Percentiles rank a stretch among this genome's conserved stretches.
Evolutionary conservation across 2,888 invertebrate species (phyloP).

Genomic region (Hypomecis punctinalis): DNA sequence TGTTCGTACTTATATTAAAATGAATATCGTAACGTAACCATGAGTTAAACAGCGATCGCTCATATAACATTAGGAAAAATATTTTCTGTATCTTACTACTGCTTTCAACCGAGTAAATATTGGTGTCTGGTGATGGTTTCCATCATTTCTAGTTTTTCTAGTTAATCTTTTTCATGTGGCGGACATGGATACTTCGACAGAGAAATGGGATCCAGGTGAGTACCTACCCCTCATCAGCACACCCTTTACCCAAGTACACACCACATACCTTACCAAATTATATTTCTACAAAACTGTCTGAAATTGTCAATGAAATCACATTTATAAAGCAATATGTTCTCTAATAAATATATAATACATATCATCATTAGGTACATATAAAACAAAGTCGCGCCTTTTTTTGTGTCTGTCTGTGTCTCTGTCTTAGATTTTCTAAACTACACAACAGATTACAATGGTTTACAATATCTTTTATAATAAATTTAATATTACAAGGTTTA

Average conservation of each 20-base stretch:
- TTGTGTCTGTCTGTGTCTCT: too few species aligned
- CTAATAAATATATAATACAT: too few species aligned
- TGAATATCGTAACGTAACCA: constrained; percentile 6
- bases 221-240: constrained; percentile 13
- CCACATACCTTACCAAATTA: neutral
- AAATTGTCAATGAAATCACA: too few species aligned
- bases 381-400: too few species aligned
- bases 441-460: too few species aligned
- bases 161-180: constrained; percentile 40
- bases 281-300: too few species aligned
- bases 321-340: too few species aligned
- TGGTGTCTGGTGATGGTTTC: constrained; percentile 37
- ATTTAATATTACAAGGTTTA: too few species aligned
- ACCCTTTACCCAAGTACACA: neutral
- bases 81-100: neutral
- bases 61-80: neutral
- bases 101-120: constrained; percentile 19
- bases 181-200: constrained; percentile 68
- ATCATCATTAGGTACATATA: too few species aligned
- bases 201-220: constrained; percentile 79
- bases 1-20: neutral
- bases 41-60: neutral
- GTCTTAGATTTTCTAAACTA: too few species aligned
- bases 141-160: constrained; percentile 16
- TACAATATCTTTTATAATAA: too few species aligned